Base-by-base conservation (phyloP, 53 echinoderm and acorn worm species). In the Glandiceps talaboti region DNA sequence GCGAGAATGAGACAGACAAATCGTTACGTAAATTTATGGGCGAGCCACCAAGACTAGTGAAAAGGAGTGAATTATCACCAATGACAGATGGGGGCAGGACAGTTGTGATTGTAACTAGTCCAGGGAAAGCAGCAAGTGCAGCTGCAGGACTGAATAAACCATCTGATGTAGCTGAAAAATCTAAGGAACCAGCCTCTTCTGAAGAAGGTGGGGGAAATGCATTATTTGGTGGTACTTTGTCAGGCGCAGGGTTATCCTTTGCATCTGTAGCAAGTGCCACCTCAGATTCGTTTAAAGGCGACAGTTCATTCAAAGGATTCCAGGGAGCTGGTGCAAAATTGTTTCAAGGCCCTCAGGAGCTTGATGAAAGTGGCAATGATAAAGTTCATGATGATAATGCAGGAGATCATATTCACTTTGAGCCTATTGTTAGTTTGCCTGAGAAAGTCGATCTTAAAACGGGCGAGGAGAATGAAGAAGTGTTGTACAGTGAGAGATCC, bases 241-340 rank as follows among this genome's bases (percentile, higher is more conserved):
- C 6, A 12, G 64, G 64, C 20, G 6, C 64, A 6, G n/a, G n/a
- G n/a, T 20, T 45, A 20, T 45, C 64, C 6, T 45, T 45, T 45
- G 64, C 64, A 45, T 45, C 64, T 6, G 6, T 45, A 45, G 64
- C 64, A 6, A 45, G 20, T 12, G 64, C 64, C 6, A 6, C 64
- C 64, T 45, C 64, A 12, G 64, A 45, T 12, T 45, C 64, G 6
- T 45, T 20, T 20, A 45, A 45, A 20, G 64, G 64, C 20, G n/a
- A n/a, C n/a, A n/a, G n/a, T n/a, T 12, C 64, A 45, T 45, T 45
- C 64, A 6, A 45, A 20, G 64, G 64, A 45, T 45, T 45, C 20
- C 6, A 6, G 20, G 64, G 87, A 31, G 92, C 97, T n/a, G 92
- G 92, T 26, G 86, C 91, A 27, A 88, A 78, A 26, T 80, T 92